Evolutionary conservation across 2,888 invertebrate genomes (phyloP).

Genomic region (Thymelicus lineola): DNA sequence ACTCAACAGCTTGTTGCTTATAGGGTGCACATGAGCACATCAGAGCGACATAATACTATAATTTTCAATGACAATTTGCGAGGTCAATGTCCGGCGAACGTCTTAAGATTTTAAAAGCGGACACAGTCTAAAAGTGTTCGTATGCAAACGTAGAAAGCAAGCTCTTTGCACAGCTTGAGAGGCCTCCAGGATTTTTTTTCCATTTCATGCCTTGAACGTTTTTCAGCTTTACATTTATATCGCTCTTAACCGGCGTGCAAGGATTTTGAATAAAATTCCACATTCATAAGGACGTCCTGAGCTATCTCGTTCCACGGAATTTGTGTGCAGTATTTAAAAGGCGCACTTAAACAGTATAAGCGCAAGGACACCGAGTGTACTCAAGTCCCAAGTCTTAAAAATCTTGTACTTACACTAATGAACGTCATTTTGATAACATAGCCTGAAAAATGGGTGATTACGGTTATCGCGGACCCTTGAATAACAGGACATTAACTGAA

Average conservation of each 20-base stretch:
- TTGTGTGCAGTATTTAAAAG: slow-evolving; percentile 26
- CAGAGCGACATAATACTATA: background rate
- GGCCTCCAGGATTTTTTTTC: slow-evolving; percentile 46
- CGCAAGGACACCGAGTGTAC: slow-evolving; percentile 8
- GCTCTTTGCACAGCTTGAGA: slow-evolving; percentile 45
- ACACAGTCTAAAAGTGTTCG: slow-evolving; percentile 44
- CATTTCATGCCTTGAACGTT: slow-evolving; percentile 44
- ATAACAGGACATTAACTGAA: background rate
- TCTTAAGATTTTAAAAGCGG: slow-evolving; percentile 43
- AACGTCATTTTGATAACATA: slow-evolving; percentile 20
- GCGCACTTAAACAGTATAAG: slow-evolving; percentile 20
- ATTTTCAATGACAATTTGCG: slow-evolving; percentile 15
- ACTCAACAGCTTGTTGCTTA: no score
- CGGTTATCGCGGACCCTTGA: background rate
- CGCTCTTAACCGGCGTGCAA: slow-evolving; percentile 41
- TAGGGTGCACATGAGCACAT: background rate
- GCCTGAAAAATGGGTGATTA: slow-evolving; percentile 13
- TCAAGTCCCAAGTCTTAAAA: slow-evolving; percentile 12
- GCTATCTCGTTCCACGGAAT: slow-evolving; percentile 30
- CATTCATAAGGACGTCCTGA: slow-evolving; percentile 29
- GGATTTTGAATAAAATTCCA: slow-evolving; percentile 35
- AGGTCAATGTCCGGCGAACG: slow-evolving; percentile 32
- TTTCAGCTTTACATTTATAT: slow-evolving; percentile 45
- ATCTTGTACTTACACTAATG: slow-evolving; percentile 14
- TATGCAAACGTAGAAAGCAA: slow-evolving; percentile 48